phyloP scores from a whole-genome alignment of 92 coral and sea anemone genomes.

The Porites evermanni region DNA sequence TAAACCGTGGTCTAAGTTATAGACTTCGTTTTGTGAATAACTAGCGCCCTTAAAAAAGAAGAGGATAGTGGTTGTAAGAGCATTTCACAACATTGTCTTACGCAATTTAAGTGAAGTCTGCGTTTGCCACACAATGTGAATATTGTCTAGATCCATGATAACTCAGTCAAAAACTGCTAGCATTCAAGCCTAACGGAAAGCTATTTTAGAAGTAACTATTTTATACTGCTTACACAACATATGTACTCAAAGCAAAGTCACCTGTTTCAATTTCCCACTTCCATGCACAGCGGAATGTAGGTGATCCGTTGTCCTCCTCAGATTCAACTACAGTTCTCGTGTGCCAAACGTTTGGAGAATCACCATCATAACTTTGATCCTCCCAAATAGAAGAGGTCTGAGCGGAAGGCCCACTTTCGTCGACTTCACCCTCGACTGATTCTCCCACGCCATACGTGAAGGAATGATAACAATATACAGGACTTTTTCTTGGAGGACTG shows the following conservation, averaged over 20 bases:
- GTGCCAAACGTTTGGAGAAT: conserved; percentile 33
- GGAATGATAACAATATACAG: conserved; percentile 45
- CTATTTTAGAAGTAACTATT: too few relatives aligned
- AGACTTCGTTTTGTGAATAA: too few relatives aligned
- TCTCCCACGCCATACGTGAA: conserved; percentile 36
- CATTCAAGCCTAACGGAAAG: too few relatives aligned
- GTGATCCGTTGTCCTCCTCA: conserved; percentile 33
- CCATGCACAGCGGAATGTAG: conserved; percentile 15
- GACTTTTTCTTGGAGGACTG: conserved; percentile 27
- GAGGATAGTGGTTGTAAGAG: too few relatives aligned
- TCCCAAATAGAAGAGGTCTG: not conserved
- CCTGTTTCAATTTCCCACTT: not conserved
- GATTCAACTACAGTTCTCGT: conserved; percentile 38
- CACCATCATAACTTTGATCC: conserved; percentile 32
- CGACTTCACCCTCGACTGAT: not conserved
- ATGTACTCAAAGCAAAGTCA: not conserved
- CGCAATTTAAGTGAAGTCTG: too few relatives aligned
- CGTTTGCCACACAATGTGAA: too few relatives aligned
- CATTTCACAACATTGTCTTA: too few relatives aligned
- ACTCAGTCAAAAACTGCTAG: too few relatives aligned
- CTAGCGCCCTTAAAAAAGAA: too few relatives aligned
- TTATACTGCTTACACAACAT: not conserved
- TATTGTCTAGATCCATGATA: too few relatives aligned
- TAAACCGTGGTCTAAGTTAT: too few relatives aligned
- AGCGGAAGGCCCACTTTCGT: not conserved